These are phyloP conservation scores for Chrysocyon brachyurus DNA, from an alignment of 2,797 vertebrate genomes.

Conservation along the genomic window DNA sequence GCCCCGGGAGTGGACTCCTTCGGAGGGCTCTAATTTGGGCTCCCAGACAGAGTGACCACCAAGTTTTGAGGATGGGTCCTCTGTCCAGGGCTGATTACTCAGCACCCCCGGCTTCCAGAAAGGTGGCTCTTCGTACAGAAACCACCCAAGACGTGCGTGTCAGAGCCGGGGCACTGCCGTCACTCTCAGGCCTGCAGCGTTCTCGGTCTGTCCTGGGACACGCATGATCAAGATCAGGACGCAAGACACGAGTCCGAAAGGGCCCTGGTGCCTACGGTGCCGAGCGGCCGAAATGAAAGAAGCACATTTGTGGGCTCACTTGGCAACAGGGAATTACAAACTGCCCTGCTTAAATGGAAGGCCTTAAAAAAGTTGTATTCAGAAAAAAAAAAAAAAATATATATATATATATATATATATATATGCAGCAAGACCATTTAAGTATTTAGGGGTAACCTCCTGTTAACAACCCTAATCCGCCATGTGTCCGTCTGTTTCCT, in stretches of 20 bases:
- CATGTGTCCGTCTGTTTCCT: rapidly evolving
- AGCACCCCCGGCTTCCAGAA: background rate
- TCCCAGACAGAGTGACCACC: background rate
- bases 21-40: background rate
- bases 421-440: background rate
- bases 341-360: background rate
- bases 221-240: rapidly evolving
- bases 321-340: background rate
- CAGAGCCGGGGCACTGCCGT: rapidly evolving
- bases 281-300: rapidly evolving
- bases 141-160: rapidly evolving
- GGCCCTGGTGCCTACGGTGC: rapidly evolving
- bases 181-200: rapidly evolving
- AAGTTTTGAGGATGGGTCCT: rapidly evolving
- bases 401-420: background rate
- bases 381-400: background rate
- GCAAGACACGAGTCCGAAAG: rapidly evolving
- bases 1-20: background rate
- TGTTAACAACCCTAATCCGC: rapidly evolving
- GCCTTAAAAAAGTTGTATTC: background rate
- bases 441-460: background rate
- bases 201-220: background rate
- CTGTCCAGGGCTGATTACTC: background rate
- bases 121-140: rapidly evolving
- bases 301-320: rapidly evolving